phyloP scores from a whole-genome alignment of 2,888 invertebrate genomes.

The Trissonchulus latispiculum region DNA sequence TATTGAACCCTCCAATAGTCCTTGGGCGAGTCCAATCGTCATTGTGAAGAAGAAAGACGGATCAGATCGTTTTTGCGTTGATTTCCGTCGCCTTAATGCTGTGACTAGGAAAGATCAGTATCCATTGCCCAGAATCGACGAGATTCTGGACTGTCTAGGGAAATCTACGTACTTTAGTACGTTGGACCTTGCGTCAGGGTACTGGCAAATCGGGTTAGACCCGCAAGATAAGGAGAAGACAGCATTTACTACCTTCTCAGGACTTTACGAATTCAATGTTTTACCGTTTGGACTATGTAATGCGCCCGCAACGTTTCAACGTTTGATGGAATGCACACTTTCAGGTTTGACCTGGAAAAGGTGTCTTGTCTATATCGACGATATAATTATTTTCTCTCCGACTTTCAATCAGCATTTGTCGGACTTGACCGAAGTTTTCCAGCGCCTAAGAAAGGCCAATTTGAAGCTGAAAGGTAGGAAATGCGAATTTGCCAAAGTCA shows the following conservation, averaged over 20 bases:
- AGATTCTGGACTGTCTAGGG: background rate
- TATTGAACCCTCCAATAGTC: background rate
- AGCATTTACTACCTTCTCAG: conserved; percentile 24
- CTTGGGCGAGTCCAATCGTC: conserved; percentile 14
- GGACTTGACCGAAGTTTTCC: background rate
- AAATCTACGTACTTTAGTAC: background rate
- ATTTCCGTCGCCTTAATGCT: background rate
- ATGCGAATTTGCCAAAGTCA: background rate
- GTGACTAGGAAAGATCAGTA: conserved; percentile 14
- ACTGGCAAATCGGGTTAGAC: conserved; percentile 22
- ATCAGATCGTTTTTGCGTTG: conserved; percentile 1
- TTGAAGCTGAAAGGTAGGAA: conserved; percentile 4
- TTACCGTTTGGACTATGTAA: conserved; percentile 28
- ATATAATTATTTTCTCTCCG: background rate
- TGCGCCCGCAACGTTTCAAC: conserved; percentile 28
- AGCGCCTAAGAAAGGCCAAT: background rate
- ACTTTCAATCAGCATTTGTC: background rate
- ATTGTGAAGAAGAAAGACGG: conserved; percentile 13
- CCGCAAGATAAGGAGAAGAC: conserved; percentile 26
- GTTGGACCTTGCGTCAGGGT: conserved; percentile 20
- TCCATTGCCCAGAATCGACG: conserved; percentile 15
- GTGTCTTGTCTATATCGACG: conserved; percentile 19
- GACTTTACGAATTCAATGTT: conserved; percentile 27
- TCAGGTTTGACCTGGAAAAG: background rate
- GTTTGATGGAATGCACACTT: conserved; percentile 18